Evolutionary conservation across 2,113 vertebrate genomes (phyloP).

Genomic region (Carassius gibelio): DNA sequence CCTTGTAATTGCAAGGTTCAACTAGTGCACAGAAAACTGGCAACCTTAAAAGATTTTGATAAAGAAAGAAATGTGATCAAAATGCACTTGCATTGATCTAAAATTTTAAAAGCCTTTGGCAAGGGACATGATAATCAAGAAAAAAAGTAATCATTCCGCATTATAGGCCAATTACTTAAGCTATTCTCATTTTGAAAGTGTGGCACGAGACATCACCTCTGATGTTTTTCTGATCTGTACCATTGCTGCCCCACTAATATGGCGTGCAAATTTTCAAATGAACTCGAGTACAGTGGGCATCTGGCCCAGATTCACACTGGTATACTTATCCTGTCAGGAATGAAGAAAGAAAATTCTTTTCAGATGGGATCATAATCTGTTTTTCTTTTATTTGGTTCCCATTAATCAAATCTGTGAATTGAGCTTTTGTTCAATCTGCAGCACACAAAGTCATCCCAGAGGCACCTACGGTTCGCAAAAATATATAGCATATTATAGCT

Average conservation of each 20-base stretch:
- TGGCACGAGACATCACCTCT: conserved; percentile 34
- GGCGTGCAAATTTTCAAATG: conserved; percentile 28
- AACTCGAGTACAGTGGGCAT: conserved; percentile 29
- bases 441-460: conserved; percentile 14
- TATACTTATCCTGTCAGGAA: conserved; percentile 30
- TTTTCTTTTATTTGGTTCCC: background rate
- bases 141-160: background rate
- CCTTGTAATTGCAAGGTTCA: background rate
- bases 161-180: background rate
- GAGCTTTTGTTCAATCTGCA: conserved; percentile 20
- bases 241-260: conserved; percentile 29
- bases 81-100: conserved; percentile 4
- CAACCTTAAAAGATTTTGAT: background rate
- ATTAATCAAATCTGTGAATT: background rate
- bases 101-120: background rate
- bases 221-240: conserved; percentile 2
- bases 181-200: conserved; percentile 13
- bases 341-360: conserved; percentile 18
- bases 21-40: background rate
- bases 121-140: background rate
- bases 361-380: conserved; percentile 12
- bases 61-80: conserved; percentile 3
- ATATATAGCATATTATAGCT: background rate
- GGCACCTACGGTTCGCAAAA: conserved; percentile 8
- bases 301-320: conserved; percentile 16